Base-by-base conservation (phyloP, 2,797 vertebrate genomes). In the Schizothorax lantsangensis region DNA sequence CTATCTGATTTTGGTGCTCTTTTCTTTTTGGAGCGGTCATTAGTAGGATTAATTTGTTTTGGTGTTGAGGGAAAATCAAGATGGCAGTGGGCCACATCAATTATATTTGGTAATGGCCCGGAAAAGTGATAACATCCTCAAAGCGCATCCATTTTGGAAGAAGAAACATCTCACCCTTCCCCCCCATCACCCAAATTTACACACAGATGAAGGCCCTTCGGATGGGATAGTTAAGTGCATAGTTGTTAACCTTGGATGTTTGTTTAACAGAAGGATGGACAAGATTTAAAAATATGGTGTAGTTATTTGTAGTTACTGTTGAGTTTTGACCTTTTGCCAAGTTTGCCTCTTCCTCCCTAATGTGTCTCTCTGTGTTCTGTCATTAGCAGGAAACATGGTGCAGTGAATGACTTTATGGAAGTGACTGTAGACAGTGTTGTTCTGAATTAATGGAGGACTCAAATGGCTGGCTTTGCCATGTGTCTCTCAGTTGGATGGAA, bases 61-160 rank as follows among this genome's bases (percentile, higher is more conserved):
- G 77, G 1, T 81, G 54, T 83, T 84, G 45, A 47, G 86, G 54
- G 87, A 54, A 73, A 66, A 79, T 54, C 84, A 86, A 91, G n/a
- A 73, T 86, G 69, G 81, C 79, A 88, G 88, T 81, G 73, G 79
- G 73, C 84, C 62, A 73, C 89, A 91, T 93, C 88, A 73, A 92
- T 93, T 93, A 92, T 59, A 90, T 86, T 87, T 91, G 77, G 88
- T 92, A 91, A 93, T 91, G 89, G 88, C 89, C 92, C 85, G 86
- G 90, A 73, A 92, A 90, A 92, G 87, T 85, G 74, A 90, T 90
- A 84, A 88, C 79, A 40, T 86, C 81, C 84, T 89, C 87, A 89
- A 87, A 89, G 62, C 33, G 2, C 23, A 66, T 86, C 72, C 33
- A 21, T 83, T 82, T 45, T 49, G 33, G 33, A 66, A 49, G 45